Evolutionary conservation across 1,140 invertebrate genomes (phyloP).

Genomic region (Scaptomyza graminum): DNA sequence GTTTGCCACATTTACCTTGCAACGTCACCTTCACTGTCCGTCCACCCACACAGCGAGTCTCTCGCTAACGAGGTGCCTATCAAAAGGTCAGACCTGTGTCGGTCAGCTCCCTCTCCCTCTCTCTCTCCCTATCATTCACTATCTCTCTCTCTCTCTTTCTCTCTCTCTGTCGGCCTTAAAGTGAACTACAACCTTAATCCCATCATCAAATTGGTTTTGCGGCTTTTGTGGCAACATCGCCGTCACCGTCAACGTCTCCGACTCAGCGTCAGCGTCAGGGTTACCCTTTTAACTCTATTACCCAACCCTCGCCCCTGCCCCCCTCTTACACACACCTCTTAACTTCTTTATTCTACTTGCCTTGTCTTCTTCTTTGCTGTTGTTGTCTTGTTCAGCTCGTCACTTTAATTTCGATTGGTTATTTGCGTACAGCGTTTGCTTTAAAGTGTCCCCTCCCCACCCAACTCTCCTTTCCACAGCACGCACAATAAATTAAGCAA

Average conservation of each 20-base stretch:
- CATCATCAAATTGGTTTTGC: constrained; percentile 74
- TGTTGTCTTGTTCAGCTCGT: constrained; percentile 4
- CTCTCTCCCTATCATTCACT: too few species aligned
- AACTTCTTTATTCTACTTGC: too few species aligned
- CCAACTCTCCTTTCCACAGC: neutral
- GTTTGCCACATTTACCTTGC: constrained; percentile 9
- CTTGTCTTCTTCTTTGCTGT: constrained; percentile 11
- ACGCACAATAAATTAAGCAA: constrained; percentile 81
- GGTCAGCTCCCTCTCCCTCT: constrained; percentile 3
- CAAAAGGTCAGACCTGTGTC: constrained; percentile 45
- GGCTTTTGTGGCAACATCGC: constrained; percentile 56
- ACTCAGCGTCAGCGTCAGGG: neutral
- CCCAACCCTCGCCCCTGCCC: neutral
- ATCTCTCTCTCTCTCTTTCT: too few species aligned
- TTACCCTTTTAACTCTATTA: constrained; percentile 12
- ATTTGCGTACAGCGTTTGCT: constrained; percentile 20
- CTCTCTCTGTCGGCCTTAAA: constrained; percentile 14
- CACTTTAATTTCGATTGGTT: constrained; percentile 38
- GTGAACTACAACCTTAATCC: constrained; percentile 28
- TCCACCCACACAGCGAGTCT: neutral
- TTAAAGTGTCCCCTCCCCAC: constrained; percentile 39
- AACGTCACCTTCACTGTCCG: neutral
- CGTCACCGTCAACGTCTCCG: neutral
- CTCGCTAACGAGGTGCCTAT: constrained; percentile 43
- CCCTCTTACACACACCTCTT: too few species aligned